Base-by-base conservation (phyloP, 1,140 invertebrate genomes). In the Thaumatotibia leucotreta region DNA sequence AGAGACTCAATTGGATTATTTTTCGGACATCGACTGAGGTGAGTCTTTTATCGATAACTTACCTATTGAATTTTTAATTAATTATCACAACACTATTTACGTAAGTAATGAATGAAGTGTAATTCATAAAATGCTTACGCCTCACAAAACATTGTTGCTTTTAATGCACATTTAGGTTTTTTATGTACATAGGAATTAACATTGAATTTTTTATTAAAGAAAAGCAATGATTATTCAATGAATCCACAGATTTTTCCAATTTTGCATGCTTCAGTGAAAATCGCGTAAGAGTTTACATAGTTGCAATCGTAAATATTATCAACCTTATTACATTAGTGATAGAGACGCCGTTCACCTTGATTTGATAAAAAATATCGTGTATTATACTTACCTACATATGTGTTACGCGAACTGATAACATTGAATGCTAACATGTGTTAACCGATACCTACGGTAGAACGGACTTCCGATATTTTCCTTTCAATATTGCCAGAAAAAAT, bases 251-350 rank as follows among this genome's bases (percentile, higher is more conserved):
- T 45, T 58, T 58, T 58, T 4, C 52, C 4, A 27, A 20, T 45
- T 58, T 58, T 58, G n/a, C 52, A 58, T 58, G 52, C 52, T 58
- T 58, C 52, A 5, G 24, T 58, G 52, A 58, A 31, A 58, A 23
- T 58, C n/a, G 6, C 24, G 23, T 58, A 27, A 58, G 23, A 45
- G 2, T 45, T 0, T n/a, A n/a, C n/a, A n/a, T n/a, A n/a, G n/a
- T n/a, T n/a, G 39, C 14, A 45, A 45, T 45, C 17, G 39, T 20
- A 4, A 39, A 45, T 45, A 45, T 45, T 33, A 20, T 20, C 11
- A 45, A 20, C 27, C 27, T 4, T 29, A 20, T n/a, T n/a, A n/a
- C n/a, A n/a, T n/a, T n/a, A n/a, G n/a, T n/a, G n/a, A n/a, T n/a
- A n/a, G n/a, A n/a, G n/a, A n/a, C n/a, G n/a, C n/a, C n/a, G n/a